Conservation (phyloP, 1,140 invertebrate genomes). For the Pseudomyrmex cubaensis region DNA sequence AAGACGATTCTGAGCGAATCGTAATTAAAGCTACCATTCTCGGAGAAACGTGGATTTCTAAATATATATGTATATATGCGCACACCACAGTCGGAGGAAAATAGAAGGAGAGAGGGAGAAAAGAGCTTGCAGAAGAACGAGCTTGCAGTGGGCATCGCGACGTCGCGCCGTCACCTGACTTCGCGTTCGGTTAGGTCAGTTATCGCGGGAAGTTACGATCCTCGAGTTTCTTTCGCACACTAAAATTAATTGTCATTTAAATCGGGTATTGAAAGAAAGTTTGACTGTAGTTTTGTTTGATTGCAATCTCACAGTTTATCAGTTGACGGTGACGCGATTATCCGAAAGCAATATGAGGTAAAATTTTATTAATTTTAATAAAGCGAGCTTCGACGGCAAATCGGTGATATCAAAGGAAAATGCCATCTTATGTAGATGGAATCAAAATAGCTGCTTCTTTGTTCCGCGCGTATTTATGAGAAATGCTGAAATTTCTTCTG, state of each 20-base stretch:
- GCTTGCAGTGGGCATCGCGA: constrained; percentile 69
- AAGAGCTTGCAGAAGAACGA: constrained; percentile 56
- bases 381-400: background rate
- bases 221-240: background rate
- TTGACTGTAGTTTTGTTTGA: background rate
- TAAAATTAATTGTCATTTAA: background rate
- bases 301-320: constrained; percentile 6
- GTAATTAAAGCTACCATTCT: constrained; percentile 70
- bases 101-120: constrained; percentile 62
- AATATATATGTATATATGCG: constrained; percentile 61
- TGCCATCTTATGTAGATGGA: background rate
- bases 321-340: background rate
- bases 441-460: background rate
- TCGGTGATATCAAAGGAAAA: background rate
- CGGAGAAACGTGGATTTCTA: constrained; percentile 66
- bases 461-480: background rate
- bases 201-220: constrained; percentile 42
- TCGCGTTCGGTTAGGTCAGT: constrained; percentile 71
- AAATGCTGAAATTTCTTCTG: background rate
- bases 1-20: constrained; percentile 34
- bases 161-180: constrained; percentile 62
- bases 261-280: background rate
- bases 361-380: background rate
- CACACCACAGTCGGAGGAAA: constrained; percentile 51
- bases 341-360: constrained; percentile 4